These are phyloP conservation scores for Probosciger aterrimus DNA, from an alignment of 2,113 vertebrate species.

Conservation along the genomic window DNA sequence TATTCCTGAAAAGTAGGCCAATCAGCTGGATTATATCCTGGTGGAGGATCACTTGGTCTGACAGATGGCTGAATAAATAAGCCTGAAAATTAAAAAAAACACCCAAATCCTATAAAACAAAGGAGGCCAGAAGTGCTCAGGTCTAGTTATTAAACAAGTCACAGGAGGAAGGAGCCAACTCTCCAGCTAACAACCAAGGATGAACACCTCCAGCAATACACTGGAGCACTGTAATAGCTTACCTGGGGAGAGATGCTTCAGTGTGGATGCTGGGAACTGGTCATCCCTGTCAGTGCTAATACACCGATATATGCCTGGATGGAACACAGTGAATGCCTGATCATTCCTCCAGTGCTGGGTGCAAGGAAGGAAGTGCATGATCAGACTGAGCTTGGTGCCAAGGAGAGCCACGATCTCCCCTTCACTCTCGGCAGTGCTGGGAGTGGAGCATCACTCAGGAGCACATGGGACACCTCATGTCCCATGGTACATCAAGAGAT, in stretches of 20 bases:
- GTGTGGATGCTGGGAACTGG: not conserved
- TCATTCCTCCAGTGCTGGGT: not conserved
- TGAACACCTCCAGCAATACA: not conserved
- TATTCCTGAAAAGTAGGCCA: not conserved
- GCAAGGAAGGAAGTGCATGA: not conserved
- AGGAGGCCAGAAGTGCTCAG: not conserved
- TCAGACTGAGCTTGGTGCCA: not conserved
- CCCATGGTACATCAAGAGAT: not conserved
- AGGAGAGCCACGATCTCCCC: not conserved
- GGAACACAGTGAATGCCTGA: not conserved
- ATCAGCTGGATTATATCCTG: not conserved
- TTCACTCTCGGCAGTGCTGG: rapidly evolving
- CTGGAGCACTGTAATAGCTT: not conserved
- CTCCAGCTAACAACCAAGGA: not conserved
- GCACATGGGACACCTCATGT: not conserved
- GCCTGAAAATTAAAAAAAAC: not conserved
- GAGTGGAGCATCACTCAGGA: not conserved
- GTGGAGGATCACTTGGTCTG: not conserved
- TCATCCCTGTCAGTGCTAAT: not conserved
- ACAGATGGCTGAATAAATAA: slow-evolving; percentile 25
- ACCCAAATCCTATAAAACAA: not conserved
- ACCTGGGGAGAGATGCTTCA: not conserved
- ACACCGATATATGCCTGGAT: not conserved
- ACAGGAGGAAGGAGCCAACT: not conserved
- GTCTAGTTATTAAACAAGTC: not conserved